These are phyloP conservation scores for Thamnaconus septentrionalis DNA, from an alignment of 2,113 vertebrate genomes.

Conservation along the genomic window DNA sequence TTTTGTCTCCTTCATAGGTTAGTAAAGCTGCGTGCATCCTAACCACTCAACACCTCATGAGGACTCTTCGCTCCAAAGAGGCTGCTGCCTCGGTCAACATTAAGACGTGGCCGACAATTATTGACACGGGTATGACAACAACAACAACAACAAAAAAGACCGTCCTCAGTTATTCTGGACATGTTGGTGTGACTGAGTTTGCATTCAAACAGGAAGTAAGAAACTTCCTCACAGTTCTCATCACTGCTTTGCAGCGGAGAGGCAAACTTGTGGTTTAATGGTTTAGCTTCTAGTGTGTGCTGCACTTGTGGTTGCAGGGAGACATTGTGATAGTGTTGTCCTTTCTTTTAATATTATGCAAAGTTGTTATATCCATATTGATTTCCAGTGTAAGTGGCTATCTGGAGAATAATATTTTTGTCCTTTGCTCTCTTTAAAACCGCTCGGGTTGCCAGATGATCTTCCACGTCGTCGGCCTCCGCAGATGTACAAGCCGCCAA, in stretches of 20 bases:
- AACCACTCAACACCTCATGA: constrained; percentile 91
- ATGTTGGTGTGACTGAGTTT: constrained; percentile 1
- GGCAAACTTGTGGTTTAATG: no score
- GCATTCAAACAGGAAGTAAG: constrained; percentile 33
- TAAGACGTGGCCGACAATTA: constrained; percentile 97
- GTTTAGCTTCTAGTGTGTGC: no score
- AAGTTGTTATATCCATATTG: no score
- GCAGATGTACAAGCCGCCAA: constrained; percentile 94
- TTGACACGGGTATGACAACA: constrained; percentile 86
- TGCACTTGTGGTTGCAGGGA: not conserved
- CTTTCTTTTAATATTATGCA: not conserved
- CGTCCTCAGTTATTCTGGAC: not conserved
- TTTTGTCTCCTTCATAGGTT: constrained; percentile 76
- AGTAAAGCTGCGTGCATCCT: constrained; percentile 97
- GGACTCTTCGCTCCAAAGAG: constrained; percentile 90
- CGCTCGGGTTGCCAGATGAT: constrained; percentile 81
- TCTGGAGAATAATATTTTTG: not conserved
- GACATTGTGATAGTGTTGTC: not conserved
- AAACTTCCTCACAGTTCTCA: constrained; percentile 14
- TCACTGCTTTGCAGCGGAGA: not conserved
- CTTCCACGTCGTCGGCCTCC: constrained; percentile 89
- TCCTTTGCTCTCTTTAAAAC: constrained; percentile 3
- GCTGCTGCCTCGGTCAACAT: constrained; percentile 91
- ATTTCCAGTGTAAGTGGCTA: no score
- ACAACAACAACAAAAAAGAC: constrained; percentile 4